These are phyloP conservation scores for Dissostichus mawsoni DNA, from an alignment of 2,113 vertebrate genomes.

Conservation along the genomic window DNA sequence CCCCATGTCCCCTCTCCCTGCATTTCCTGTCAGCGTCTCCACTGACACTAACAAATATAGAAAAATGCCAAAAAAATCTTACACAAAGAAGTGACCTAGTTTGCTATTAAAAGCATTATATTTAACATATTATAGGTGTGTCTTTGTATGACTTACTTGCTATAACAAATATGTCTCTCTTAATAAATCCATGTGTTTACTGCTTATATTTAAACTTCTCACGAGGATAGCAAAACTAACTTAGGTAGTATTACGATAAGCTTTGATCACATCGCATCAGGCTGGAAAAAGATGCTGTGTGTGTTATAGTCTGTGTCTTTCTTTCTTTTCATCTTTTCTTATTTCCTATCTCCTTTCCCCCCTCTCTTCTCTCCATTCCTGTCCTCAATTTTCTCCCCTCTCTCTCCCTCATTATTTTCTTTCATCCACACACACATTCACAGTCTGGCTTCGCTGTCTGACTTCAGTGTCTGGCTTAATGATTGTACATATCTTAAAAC, in stretches of 20 bases:
- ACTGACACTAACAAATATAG: background rate
- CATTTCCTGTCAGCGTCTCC: conserved; percentile 4
- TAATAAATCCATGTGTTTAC: background rate
- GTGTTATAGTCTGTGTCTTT: background rate
- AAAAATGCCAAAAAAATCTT: background rate
- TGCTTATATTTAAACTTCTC: background rate
- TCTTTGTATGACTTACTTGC: background rate
- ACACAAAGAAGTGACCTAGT: background rate
- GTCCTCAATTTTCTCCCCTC: background rate
- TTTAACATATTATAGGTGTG: background rate
- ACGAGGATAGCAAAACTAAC: background rate
- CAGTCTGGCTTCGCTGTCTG: conserved; percentile 5
- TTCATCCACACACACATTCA: background rate
- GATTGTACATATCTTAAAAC: conserved; percentile 16
- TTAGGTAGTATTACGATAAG: background rate
- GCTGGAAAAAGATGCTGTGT: background rate
- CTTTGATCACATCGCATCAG: background rate
- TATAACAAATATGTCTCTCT: background rate
- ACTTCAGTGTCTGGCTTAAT: conserved; percentile 17
- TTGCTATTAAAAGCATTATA: background rate
- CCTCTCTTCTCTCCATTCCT: background rate
- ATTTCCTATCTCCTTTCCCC: background rate
- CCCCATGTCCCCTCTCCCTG: background rate
- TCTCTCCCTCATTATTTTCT: background rate
- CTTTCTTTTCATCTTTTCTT: background rate